Evolutionary conservation across 1,140 invertebrate species (phyloP).

Genomic region (Pseudomyrmex dendroicus): DNA sequence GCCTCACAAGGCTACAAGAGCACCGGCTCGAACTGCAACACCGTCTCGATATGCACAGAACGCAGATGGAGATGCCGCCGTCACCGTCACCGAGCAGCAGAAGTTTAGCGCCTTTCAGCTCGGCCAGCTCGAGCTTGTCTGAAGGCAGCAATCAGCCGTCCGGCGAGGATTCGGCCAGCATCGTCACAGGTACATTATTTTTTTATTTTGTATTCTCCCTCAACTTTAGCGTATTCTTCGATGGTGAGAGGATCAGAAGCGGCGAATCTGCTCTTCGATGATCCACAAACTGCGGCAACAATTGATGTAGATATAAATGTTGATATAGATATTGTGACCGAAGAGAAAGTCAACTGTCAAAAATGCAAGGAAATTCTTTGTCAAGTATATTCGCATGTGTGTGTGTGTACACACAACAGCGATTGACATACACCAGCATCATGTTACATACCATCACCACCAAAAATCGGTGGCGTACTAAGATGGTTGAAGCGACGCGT

Average conservation of each 20-base stretch:
- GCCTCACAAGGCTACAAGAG: slow-evolving; percentile 84
- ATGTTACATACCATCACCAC: slow-evolving; percentile 79
- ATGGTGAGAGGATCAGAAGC: slow-evolving; percentile 42
- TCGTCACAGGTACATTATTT: slow-evolving; percentile 91
- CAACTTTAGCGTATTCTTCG: not conserved
- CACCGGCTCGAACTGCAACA: slow-evolving; percentile 84
- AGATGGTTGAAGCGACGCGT: slow-evolving; percentile 60
- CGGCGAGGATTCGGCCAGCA: slow-evolving; percentile 93
- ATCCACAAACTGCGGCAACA: slow-evolving; percentile 25
- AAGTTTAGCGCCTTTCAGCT: slow-evolving; percentile 93
- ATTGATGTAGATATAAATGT: not conserved
- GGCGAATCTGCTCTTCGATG: slow-evolving; percentile 37
- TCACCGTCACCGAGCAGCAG: slow-evolving; percentile 94
- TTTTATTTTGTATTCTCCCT: slow-evolving; percentile 62
- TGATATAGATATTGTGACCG: slow-evolving; percentile 3
- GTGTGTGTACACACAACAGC: not conserved
- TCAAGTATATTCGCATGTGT: not conserved
- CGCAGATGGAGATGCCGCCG: slow-evolving; percentile 87
- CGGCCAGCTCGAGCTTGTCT: slow-evolving; percentile 93
- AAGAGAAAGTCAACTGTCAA: slow-evolving; percentile 38
- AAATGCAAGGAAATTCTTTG: slow-evolving; percentile 26
- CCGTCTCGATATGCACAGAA: slow-evolving; percentile 83
- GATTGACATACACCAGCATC: slow-evolving; percentile 20
- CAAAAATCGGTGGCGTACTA: slow-evolving; percentile 70
- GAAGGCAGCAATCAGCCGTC: slow-evolving; percentile 91